Conservation (phyloP, 2,797 vertebrate species). For the Sorex maritimensis region DNA sequence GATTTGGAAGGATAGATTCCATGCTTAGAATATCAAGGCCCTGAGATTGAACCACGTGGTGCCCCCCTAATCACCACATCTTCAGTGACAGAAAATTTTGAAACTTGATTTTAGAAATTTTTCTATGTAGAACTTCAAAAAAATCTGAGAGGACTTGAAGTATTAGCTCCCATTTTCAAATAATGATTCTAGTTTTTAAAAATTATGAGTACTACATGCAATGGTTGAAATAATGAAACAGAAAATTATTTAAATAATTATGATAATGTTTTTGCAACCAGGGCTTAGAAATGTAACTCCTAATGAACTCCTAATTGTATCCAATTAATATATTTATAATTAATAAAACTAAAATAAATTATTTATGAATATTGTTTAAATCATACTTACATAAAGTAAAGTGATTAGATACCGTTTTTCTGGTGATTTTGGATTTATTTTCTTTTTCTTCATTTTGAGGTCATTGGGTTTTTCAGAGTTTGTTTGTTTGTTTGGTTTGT, state of each 20-base stretch:
- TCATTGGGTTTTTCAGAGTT: no score
- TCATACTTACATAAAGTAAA: neutral
- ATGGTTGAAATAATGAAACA: constrained; percentile 48
- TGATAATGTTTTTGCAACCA: neutral
- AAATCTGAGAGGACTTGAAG: neutral
- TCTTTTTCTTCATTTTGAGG: no score
- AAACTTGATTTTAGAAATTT: no score
- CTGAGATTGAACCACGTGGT: no score
- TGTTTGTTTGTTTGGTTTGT: no score
- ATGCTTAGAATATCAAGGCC: no score
- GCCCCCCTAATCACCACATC: no score
- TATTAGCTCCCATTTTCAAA: neutral
- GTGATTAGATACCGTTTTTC: neutral
- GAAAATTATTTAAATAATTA: constrained; percentile 24
- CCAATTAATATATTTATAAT: neutral
- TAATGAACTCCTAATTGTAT: neutral
- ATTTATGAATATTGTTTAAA: constrained; percentile 25
- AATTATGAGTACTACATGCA: neutral
- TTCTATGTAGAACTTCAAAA: no score
- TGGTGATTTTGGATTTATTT: neutral
- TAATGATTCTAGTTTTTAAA: neutral
- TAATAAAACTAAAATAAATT: constrained; percentile 38
- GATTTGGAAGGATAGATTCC: neutral
- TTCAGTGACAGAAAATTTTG: no score
- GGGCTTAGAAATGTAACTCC: neutral